Evolutionary conservation across 2,113 vertebrate species (phyloP).

Genomic region (Larimichthys polyactis): DNA sequence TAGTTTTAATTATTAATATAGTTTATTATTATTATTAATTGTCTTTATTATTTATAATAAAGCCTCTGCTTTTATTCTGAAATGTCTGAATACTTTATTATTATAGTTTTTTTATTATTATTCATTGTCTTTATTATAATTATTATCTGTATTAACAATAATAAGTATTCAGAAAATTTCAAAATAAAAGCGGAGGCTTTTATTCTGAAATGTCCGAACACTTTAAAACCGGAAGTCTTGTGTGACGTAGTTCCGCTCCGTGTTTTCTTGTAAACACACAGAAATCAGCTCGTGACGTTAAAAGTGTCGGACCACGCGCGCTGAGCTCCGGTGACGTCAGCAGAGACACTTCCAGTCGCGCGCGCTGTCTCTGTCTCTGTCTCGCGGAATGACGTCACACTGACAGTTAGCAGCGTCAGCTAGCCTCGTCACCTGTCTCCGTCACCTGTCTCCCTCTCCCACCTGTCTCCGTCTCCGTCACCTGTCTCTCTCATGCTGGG

Average conservation of each 20-base stretch:
- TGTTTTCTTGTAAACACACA: conserved; percentile 56
- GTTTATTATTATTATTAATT: no score
- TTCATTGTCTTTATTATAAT: no score
- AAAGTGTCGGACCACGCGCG: no score
- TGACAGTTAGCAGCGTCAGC: conserved; percentile 8
- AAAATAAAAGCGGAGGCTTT: background rate
- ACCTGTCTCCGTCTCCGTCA: background rate
- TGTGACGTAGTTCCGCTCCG: conserved; percentile 37
- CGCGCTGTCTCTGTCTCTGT: background rate
- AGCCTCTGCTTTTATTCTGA: no score
- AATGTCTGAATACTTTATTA: no score
- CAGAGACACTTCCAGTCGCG: background rate
- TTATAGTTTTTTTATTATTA: no score
- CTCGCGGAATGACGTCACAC: conserved; percentile 23
- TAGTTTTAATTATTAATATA: no score
- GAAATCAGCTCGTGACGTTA: background rate
- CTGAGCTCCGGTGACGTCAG: no score
- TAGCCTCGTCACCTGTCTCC: background rate
- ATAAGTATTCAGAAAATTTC: no score
- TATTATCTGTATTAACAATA: no score
- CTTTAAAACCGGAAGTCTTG: background rate
- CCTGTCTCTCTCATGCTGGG: conserved; percentile 66
- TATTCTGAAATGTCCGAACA: conserved; percentile 7
- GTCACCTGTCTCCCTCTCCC: background rate
- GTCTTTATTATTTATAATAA: no score